These are phyloP conservation scores for Malurus cyaneus DNA, from an alignment of 2,113 vertebrate species.

Conservation along the genomic window DNA sequence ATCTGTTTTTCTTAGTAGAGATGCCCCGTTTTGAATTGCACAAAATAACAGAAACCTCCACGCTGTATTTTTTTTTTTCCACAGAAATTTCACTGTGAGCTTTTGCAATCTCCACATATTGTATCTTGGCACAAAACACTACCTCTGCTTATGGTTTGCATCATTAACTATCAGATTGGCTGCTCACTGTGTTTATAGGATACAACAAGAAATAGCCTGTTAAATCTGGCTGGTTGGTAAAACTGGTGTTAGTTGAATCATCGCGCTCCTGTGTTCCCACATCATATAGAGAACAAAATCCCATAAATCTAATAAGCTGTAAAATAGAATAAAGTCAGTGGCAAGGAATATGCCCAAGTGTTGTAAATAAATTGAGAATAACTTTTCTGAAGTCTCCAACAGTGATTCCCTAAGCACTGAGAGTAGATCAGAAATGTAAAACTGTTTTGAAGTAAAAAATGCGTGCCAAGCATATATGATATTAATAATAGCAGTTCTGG, in stretches of 20 bases:
- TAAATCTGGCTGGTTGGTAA: constrained; percentile 56
- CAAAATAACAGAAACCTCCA: neutral
- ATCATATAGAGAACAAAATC: constrained; percentile 4
- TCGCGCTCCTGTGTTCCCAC: constrained; percentile 35
- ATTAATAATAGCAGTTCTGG: constrained; percentile 10
- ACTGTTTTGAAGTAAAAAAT: constrained; percentile 15
- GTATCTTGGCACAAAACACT: constrained; percentile 36
- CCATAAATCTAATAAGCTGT: constrained; percentile 15
- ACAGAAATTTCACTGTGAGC: constrained; percentile 19
- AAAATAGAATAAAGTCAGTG: neutral
- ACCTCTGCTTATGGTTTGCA: constrained; percentile 58
- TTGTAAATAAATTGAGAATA: neutral
- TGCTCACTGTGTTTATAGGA: constrained; percentile 47
- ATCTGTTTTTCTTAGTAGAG: neutral
- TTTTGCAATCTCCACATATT: constrained; percentile 50
- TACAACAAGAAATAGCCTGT: constrained; percentile 68
- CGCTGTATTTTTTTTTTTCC: neutral
- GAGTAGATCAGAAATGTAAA: neutral
- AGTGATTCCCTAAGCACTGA: neutral
- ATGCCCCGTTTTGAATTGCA: neutral
- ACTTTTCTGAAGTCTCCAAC: neutral
- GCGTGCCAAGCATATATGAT: neutral
- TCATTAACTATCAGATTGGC: constrained; percentile 68
- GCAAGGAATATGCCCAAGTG: neutral
- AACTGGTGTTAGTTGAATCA: constrained; percentile 42